Base-by-base conservation (phyloP, 1,140 invertebrate genomes). In the Lethrus apterus region DNA sequence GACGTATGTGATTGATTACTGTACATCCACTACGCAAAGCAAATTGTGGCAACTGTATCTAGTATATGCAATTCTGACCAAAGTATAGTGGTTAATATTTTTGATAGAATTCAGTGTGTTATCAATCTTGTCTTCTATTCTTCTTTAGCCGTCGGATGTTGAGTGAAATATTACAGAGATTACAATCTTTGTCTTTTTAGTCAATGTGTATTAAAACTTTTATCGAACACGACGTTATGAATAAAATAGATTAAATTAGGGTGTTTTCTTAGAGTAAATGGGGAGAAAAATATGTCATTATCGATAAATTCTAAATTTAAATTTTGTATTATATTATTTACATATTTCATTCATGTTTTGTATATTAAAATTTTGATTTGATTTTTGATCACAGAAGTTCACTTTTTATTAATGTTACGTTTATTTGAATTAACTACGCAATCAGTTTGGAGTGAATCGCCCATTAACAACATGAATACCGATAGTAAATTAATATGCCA, bases 11-110 rank as follows among this genome's bases (percentile, higher is more conserved):
- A 56, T 56, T 43, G 54, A 56, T 56, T 52, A 56, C 48, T 11
- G 44, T 52, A 46, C 48, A 50, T 42, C 40, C 46, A 53, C 48
- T 52, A 55, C 53, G 52, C 50, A 47, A 50, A 52, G 53, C 50
- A 56, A 56, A 56, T 56, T 56, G 54, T 56, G 51, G 52, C 54
- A 44, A 56, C 50, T 55, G 32, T 51, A 40, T 40, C 36, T 40
- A 40, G n/a, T 40, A 40, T 40, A 56, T 52, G 50, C 44, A 50
- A 50, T 52, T 51, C 45, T 44, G 50, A 46, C 44, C 50, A 41
- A 44, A 48, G 50, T 41, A 46, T 55, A 34, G 40, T 51, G 46
- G 48, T 54, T 54, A 54, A 54, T 54, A 48, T 54, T 54, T 54
- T 54, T 54, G 48, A 54, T 54, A 54, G 44, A 50, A 54, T 51